A percentile compares a stretch with the other conserved stretches of the same genome.
Conservation (phyloP, 2,888 invertebrate species). For the Chrysotoxum bicinctum region DNA sequence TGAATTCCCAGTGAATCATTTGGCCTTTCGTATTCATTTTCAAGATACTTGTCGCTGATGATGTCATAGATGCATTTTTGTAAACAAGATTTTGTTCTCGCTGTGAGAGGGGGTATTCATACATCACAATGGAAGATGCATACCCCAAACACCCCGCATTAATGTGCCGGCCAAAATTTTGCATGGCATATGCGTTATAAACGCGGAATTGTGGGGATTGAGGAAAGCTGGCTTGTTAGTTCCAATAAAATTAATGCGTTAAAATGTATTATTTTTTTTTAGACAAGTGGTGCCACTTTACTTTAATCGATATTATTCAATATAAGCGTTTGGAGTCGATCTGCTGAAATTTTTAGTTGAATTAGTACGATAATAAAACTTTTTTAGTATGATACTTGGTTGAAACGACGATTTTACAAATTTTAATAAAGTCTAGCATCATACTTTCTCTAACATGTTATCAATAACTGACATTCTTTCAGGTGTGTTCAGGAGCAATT, state of each 20-base stretch:
- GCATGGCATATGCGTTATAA: not conserved
- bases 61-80: conserved; percentile 18
- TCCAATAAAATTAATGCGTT: not conserved
- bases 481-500: too few species aligned
- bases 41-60: not conserved
- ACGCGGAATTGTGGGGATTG: not conserved
- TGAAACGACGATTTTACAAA: too few species aligned
- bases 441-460: too few species aligned
- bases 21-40: not conserved
- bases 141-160: not conserved
- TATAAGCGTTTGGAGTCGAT: not conserved
- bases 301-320: not conserved
- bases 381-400: too few species aligned
- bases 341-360: too few species aligned
- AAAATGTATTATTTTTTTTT: not conserved
- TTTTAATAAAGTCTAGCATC: too few species aligned
- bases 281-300: not conserved
- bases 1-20: not conserved
- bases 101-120: not conserved
- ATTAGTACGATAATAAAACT: too few species aligned
- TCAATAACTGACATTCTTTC: too few species aligned
- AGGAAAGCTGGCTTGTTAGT: not conserved
- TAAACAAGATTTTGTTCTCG: not conserved
- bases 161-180: too few species aligned
- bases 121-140: not conserved